Conservation (phyloP, 2,888 invertebrate species). For the Cataglyphis rosenhaueri region DNA sequence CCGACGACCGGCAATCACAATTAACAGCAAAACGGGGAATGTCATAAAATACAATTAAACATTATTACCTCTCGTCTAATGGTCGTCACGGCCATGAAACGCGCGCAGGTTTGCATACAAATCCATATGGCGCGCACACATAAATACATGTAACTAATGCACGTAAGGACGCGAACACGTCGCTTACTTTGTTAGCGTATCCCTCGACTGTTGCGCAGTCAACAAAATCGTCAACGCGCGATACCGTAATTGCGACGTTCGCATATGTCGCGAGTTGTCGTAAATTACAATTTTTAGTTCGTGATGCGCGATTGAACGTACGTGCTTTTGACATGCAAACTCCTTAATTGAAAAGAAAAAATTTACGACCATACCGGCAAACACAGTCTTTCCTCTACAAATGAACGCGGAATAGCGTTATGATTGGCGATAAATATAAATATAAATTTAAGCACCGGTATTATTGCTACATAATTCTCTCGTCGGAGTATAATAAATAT, state of each 20-base stretch:
- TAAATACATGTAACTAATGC: constrained; percentile 33
- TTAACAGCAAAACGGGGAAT: constrained; percentile 83
- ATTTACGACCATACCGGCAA: constrained; percentile 2
- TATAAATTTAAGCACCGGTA: constrained; percentile 16
- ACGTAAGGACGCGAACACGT: constrained; percentile 1
- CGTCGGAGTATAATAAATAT: constrained; percentile 9
- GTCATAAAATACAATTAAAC: constrained; percentile 85
- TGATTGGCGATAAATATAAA: constrained; percentile 2
- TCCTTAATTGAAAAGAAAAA: constrained; percentile 27
- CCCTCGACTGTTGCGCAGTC: constrained; percentile 45
- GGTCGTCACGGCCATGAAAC: constrained; percentile 77
- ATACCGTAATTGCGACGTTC: constrained; percentile 40
- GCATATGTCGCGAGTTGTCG: constrained; percentile 17
- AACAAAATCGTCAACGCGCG: constrained; percentile 54
- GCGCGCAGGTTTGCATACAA: constrained; percentile 56
- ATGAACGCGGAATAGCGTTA: constrained; percentile 5
- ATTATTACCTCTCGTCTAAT: constrained; percentile 83
- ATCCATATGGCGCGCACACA: constrained; percentile 44
- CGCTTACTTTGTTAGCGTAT: constrained; percentile 48
- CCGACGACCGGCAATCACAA: constrained; percentile 82
- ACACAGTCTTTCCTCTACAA: constrained; percentile 5
- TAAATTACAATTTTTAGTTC: constrained; percentile 45
- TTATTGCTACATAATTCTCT: constrained; percentile 16
- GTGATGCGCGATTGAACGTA: constrained; percentile 12
- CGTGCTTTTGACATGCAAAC: constrained; percentile 25